Evolutionary conservation across 2,797 vertebrate species (phyloP), one percentile per base, ranked within the genome.

Genomic region (Anolis apletophallus): DNA sequence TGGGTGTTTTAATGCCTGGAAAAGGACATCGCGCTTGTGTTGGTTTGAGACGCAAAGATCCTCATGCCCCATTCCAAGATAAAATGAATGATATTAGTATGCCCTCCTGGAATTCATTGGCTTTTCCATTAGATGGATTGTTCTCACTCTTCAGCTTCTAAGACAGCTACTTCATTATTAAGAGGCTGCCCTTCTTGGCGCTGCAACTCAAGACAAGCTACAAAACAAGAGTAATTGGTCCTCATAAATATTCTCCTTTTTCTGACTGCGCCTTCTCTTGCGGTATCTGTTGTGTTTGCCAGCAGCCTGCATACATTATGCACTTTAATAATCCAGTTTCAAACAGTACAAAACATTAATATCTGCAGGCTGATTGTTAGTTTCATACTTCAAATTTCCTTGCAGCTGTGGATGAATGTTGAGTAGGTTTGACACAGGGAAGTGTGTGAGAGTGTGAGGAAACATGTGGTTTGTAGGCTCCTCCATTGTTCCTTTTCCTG

Each of bases 191-290:
- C 0, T 67, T 79, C 59, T 61, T 34, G 3, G 36, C 80, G 21
- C 80, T 36, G 32, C 23, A 32, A 86, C 76, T 78, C 46, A 74
- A 84, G 81, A 81, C 11, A 32, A 84, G 71, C 77, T 29, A 67
- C 84, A 77, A 72, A 90, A 19, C 34, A 80, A 14, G 87, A 59
- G 77, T 88, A 86, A 86, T 81, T 86, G 34, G 76, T 36, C 32
- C 69, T 77, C 17, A 7, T 84, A 72, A 90, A 84, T 73, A 81
- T 52, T 57, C 34, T 52, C 0, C 57, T 46, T 80, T 64, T 29
- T 40, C 67, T 12, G 55, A 36, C 12, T 13, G 73, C 14, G 12
- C 26, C 61, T 36, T 72, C 80, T 86, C 80, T 55, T 40, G 36
- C 13, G 7, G 34, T 64, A 64, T 61, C 78, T 64, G 13, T 26